phyloP scores from a whole-genome alignment of 2,113 vertebrate genomes.

The Tachycineta bicolor region DNA sequence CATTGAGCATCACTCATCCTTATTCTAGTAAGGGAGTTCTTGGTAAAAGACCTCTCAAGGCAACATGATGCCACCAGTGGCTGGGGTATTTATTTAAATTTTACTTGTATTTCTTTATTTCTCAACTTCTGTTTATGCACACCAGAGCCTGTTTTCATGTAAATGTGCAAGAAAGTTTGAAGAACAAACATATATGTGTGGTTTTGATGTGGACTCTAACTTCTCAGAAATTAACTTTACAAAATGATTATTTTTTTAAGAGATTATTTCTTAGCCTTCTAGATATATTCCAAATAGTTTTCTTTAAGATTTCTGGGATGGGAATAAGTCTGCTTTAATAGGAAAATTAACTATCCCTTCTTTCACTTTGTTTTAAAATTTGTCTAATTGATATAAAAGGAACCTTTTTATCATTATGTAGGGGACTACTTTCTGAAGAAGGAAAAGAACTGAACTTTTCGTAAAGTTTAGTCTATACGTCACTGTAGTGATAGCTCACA shows the following conservation, averaged over 20 bases:
- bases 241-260: background rate
- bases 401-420: background rate
- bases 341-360: background rate
- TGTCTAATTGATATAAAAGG: background rate
- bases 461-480: background rate
- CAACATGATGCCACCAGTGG: background rate
- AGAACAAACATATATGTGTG: fast-evolving
- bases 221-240: background rate
- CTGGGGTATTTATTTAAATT: background rate
- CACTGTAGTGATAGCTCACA: background rate
- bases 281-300: background rate
- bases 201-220: background rate
- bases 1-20: background rate
- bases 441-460: background rate
- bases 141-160: background rate
- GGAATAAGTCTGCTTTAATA: background rate
- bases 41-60: fast-evolving
- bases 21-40: background rate
- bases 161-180: background rate
- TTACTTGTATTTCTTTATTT: background rate
- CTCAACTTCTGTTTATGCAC: background rate
- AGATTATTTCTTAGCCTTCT: background rate
- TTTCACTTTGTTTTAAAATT: background rate
- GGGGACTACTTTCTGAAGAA: background rate
- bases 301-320: background rate